These are phyloP conservation scores for Pantherophis guttatus DNA, from an alignment of 2,113 vertebrate genomes.

Conservation along the genomic window DNA sequence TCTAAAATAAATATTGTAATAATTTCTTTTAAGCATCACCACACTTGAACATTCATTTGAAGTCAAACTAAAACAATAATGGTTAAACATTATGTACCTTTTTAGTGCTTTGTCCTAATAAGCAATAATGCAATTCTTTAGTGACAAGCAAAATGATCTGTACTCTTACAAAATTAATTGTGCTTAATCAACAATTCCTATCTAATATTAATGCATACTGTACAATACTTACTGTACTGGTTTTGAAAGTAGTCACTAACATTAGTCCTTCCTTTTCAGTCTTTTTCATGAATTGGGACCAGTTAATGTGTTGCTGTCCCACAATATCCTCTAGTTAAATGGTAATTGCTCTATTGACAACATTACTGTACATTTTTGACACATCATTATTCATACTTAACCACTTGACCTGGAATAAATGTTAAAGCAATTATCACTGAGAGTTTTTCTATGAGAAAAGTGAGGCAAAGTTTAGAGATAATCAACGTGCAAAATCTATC, in stretches of 20 bases:
- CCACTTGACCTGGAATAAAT: conserved; percentile 91
- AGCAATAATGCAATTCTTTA: conserved; percentile 54
- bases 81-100: conserved; percentile 32
- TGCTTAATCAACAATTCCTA: conserved; percentile 74
- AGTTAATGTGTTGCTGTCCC: conserved; percentile 82
- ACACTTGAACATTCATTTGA: not conserved
- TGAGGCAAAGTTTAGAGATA: conserved; percentile 83
- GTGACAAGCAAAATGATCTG: conserved; percentile 40
- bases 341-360: conserved; percentile 89
- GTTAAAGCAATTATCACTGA: conserved; percentile 89
- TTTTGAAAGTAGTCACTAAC: conserved; percentile 67
- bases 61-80: conserved; percentile 26
- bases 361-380: conserved; percentile 86
- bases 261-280: conserved; percentile 75
- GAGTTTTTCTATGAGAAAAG: conserved; percentile 83
- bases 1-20: not conserved
- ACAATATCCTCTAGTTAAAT: conserved; percentile 83
- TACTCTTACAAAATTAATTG: conserved; percentile 61
- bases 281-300: conserved; percentile 75
- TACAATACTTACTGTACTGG: conserved; percentile 54
- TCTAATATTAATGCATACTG: conserved; percentile 56
- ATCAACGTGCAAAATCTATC: conserved; percentile 83
- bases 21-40: not conserved
- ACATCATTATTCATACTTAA: conserved; percentile 92
- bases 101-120: conserved; percentile 58